Evolutionary conservation across 2,797 vertebrate species (phyloP).

Genomic region (Gymnopithys bicolor): DNA sequence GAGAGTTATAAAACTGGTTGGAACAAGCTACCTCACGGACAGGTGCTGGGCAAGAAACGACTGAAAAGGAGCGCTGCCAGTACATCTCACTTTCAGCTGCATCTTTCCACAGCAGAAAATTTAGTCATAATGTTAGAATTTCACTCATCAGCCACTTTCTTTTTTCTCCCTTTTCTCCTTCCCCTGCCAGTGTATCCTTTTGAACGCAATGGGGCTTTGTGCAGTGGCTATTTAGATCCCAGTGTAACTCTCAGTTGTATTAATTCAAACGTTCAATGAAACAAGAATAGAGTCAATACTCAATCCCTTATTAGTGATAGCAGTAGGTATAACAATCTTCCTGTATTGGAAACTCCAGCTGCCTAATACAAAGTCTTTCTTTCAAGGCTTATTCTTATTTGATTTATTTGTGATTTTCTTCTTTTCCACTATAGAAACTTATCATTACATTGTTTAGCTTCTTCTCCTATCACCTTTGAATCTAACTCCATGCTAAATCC

Average conservation of each 20-base stretch:
- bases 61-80: background rate
- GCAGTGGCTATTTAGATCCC: background rate
- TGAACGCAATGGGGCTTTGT: background rate
- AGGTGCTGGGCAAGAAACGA: constrained; percentile 27
- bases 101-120: background rate
- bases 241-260: background rate
- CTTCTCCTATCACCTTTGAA: background rate
- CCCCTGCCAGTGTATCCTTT: background rate
- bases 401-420: background rate
- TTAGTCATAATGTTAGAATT: background rate
- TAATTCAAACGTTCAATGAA: background rate
- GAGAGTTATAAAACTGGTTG: background rate
- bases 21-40: constrained; percentile 42
- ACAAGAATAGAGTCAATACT: background rate
- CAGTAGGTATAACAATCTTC: background rate
- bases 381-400: background rate
- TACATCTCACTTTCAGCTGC: background rate
- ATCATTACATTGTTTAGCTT: background rate
- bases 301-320: background rate
- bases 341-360: background rate
- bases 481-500: background rate
- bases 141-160: background rate
- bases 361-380: background rate
- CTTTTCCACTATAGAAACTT: background rate
- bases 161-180: background rate